Evolutionary conservation across 2,113 vertebrate genomes (phyloP).

Genomic region (Podarcis raffonei): DNA sequence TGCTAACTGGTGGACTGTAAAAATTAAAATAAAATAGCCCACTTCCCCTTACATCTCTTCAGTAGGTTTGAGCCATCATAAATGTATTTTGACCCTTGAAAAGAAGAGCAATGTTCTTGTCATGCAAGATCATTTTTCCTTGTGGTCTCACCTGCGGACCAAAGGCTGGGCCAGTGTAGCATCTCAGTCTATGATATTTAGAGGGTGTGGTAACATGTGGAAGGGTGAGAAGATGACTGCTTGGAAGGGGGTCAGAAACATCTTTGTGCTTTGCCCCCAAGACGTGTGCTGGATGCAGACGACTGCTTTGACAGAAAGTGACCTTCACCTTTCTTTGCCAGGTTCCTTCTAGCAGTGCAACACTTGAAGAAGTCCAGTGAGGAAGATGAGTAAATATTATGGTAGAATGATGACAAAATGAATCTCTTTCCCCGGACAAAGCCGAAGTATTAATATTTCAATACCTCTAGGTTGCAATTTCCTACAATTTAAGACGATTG

Average conservation of each 20-base stretch:
- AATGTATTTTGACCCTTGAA: background rate
- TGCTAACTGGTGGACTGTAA: background rate
- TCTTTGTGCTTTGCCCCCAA: background rate
- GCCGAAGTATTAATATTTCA: slow-evolving; percentile 61
- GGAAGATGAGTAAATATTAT: slow-evolving; percentile 36
- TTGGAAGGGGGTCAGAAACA: background rate
- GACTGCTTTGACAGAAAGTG: accelerated
- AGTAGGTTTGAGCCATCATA: background rate
- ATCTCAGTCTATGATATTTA: accelerated
- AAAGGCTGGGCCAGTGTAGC: accelerated
- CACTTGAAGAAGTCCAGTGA: slow-evolving; percentile 27
- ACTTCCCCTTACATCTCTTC: background rate
- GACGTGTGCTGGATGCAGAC: accelerated
- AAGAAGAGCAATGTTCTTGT: background rate
- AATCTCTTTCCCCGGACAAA: slow-evolving; percentile 48
- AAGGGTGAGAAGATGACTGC: background rate
- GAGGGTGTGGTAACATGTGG: background rate
- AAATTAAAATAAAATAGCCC: background rate
- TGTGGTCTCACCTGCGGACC: accelerated
- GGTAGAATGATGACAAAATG: slow-evolving; percentile 47
- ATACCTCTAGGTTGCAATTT: slow-evolving; percentile 62
- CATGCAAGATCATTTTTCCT: background rate
- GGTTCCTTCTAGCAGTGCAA: background rate
- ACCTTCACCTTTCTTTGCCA: background rate
- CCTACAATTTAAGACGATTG: slow-evolving; percentile 53